Conservation (phyloP, 2,888 invertebrate genomes). For the Ectemnius lituratus region DNA sequence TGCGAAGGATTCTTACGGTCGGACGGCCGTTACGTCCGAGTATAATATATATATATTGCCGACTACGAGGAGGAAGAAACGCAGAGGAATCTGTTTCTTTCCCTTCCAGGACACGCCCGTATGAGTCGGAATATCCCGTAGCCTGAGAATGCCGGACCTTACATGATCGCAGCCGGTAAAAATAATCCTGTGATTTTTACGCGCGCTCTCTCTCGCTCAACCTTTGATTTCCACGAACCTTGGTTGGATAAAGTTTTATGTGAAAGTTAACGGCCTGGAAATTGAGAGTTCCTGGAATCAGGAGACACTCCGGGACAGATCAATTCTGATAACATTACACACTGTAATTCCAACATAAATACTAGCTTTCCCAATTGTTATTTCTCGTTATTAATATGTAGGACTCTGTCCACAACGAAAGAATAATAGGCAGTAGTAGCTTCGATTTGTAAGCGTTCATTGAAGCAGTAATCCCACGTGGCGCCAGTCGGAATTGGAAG, state of each 20-base stretch:
- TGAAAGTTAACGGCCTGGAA: slow-evolving; percentile 4
- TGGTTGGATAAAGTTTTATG: slow-evolving; percentile 7
- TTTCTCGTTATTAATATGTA: no score
- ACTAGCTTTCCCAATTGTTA: no score
- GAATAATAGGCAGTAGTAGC: no score
- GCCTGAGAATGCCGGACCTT: not conserved
- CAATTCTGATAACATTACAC: no score
- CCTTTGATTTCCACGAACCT: not conserved
- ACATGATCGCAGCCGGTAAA: not conserved
- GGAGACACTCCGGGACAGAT: no score
- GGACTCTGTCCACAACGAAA: no score
- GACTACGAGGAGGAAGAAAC: slow-evolving; percentile 17
- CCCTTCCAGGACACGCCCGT: not conserved
- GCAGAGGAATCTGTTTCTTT: slow-evolving; percentile 32
- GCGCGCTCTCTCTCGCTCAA: not conserved
- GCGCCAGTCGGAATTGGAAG: no score
- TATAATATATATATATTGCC: slow-evolving; percentile 1
- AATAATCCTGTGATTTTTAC: slow-evolving; percentile 8
- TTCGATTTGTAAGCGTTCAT: no score
- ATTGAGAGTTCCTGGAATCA: not conserved
- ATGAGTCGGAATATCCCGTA: not conserved
- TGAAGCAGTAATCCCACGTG: no score
- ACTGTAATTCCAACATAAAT: no score
- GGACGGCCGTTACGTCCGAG: not conserved
- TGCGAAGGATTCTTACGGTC: slow-evolving; percentile 6